Percentiles rank a stretch among this genome's conserved stretches.
Conservation (phyloP, 2,113 vertebrate genomes). For the Rhizomys pruinosus region DNA sequence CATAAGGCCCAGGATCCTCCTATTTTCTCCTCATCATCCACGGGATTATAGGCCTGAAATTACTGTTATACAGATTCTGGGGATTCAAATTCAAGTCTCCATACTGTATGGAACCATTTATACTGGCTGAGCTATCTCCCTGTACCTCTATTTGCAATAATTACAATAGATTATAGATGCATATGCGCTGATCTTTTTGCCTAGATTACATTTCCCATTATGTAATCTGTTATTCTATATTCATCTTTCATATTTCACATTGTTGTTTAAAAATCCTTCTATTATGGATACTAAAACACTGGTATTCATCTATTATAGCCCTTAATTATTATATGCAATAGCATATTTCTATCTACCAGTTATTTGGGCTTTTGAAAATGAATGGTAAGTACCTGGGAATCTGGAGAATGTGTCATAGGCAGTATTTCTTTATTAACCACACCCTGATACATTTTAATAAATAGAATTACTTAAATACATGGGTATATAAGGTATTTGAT, state of each 20-base stretch:
- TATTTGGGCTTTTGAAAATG: not conserved
- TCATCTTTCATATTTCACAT: not conserved
- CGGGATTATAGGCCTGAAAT: too few species aligned
- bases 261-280: too few species aligned
- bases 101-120: too few species aligned
- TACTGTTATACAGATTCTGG: too few species aligned
- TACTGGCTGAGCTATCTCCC: too few species aligned
- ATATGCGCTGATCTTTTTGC: not conserved
- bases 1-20: too few species aligned
- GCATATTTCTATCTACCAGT: too few species aligned
- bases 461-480: not conserved
- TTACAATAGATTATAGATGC: not conserved
- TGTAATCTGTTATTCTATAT: not conserved
- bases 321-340: not conserved
- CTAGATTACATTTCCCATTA: not conserved
- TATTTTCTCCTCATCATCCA: too few species aligned
- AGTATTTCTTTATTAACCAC: not conserved
- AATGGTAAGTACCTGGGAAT: too few species aligned
- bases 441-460: not conserved
- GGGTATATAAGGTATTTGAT: not conserved
- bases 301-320: not conserved
- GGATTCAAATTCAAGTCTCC: too few species aligned
- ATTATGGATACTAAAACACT: too few species aligned
- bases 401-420: not conserved
- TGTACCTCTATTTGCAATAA: too few species aligned